Base-by-base conservation (phyloP, 1,140 invertebrate species). In the Zaprionus davidi region DNA sequence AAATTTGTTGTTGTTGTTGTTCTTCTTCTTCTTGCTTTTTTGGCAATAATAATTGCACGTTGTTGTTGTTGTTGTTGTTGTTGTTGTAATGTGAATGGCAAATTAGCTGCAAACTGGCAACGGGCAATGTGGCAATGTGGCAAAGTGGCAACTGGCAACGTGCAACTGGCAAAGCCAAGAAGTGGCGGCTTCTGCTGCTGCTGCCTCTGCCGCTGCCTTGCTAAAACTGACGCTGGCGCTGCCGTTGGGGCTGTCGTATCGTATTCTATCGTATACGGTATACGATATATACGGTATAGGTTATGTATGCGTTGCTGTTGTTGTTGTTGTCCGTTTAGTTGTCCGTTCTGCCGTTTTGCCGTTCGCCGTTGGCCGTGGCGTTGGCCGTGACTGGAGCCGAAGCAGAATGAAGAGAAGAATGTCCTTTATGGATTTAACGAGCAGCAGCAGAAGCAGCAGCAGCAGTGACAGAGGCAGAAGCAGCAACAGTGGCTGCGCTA, bases 371-470 rank as follows among this genome's bases (percentile, higher is more conserved):
- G 71, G 71, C 70, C 63, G 62, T 72, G 70, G 59, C 70, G 70
- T 58, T 72, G 63, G 65, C 60, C 62, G 67, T 63, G 64, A 68
- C 64, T 71, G 79, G 66, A 71, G 76, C 76, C 76, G 73, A 76
- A 65, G 73, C 73, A 76, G 62, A 49, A 51, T 51, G 46, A 51
- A 51, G 46, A 51, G 79, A 81, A 79, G 79, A 84, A 79, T 88
- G 81, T 88, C 84, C 84, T 88, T 88, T 80, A 80, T 80, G 78
- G 78, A 79, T 70, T 77, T 73, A 72, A 76, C 83, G 72, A 75
- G 76, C 71, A 69, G 63, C 6, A n/a, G 82, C 74, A 38, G 55
- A 58, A 69, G 56, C 60, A 57, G 62, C 72, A 60, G 31, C 58
- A 28, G 60, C 76, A 71, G 68, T 65, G 46, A 55, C 78, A 44